phyloP scores from a whole-genome alignment of 2,888 invertebrate genomes.

The Sarcophaga variegata region DNA sequence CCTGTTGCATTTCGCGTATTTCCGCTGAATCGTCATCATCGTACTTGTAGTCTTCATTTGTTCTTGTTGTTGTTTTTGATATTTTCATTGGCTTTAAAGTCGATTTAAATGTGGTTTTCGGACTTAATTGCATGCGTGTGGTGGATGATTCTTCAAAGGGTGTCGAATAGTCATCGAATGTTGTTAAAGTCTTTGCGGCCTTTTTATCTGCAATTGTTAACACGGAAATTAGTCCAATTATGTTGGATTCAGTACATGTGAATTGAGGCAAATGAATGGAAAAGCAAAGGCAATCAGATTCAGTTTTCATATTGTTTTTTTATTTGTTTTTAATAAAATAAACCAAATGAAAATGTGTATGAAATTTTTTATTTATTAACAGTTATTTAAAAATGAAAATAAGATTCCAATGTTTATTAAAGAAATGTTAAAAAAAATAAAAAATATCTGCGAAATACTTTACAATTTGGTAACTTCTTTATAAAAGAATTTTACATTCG shows the following conservation, averaged over 20 bases:
- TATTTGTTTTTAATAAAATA: no score
- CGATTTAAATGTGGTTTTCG: slow-evolving; percentile 72
- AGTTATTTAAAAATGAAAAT: no score
- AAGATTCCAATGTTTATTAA: no score
- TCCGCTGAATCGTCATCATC: slow-evolving; percentile 57
- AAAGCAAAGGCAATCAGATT: not conserved
- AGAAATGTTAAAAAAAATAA: no score
- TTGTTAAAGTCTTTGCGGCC: slow-evolving; percentile 66
- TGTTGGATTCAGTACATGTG: slow-evolving; percentile 4
- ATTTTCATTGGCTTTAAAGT: slow-evolving; percentile 62
- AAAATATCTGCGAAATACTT: no score
- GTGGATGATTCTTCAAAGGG: slow-evolving; percentile 76
- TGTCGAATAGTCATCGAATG: slow-evolving; percentile 74
- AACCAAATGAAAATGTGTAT: no score
- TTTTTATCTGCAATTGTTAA: slow-evolving; percentile 73
- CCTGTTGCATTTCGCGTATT: slow-evolving; percentile 56
- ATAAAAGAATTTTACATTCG: no score
- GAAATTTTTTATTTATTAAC: no score
- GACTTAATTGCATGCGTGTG: slow-evolving; percentile 75
- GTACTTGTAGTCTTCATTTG: slow-evolving; percentile 59
- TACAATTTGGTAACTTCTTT: no score
- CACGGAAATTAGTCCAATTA: slow-evolving; percentile 32
- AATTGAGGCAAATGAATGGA: not conserved
- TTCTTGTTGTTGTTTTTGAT: slow-evolving; percentile 52
- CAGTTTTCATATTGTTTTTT: no score